Evolutionary conservation across 1,140 invertebrate species (phyloP), one percentile per base, ranked within the genome.

Genomic region (Musca vetustissima): DNA sequence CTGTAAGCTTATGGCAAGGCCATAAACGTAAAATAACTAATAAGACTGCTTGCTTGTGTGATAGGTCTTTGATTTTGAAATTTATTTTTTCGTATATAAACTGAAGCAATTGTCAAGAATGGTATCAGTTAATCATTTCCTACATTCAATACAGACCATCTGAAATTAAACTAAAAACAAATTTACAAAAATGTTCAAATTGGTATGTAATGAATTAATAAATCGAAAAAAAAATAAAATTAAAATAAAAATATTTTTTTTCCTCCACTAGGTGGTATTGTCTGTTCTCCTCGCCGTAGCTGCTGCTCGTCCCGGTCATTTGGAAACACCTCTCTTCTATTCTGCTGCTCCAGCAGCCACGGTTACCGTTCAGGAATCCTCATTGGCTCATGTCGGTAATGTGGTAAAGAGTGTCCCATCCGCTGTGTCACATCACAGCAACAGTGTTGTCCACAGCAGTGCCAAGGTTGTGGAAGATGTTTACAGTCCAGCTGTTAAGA

Each of bases 271-370:
- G 84, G 71, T 87, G 78, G 86, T 88, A 80, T 85, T 89, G 83
- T 85, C 85, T 80, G 85, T 85, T 74, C 78, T 89, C 71, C 76
- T 89, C 80, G 88, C 88, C 74, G 83, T 85, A 68, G 87, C 85
- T 70, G 75, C 84, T 68, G 78, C 84, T 73, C 86, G 86, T 69
- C 83, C 83, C 72, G 86, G 86, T 43, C 85, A 85, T 49, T 72
- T 83, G 28, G 76, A 77, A 43, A 70, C 75, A 17, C 77, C 79
- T 13, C 19, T 79, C 57, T 75, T 79, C 22, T 80, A 80, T 28
- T 68, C 78, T 15, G 75, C 78, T 15, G 75, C 78, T 15, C 78
- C 78, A 1, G 28, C 74, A 22, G 55, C 25, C 49, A 75, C 77
- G 28, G 72, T 71, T 67, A 72, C 76, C 32, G 75, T 80, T 21